phyloP scores from a whole-genome alignment of 2,113 vertebrate genomes.

The Spheniscus mendiculus region DNA sequence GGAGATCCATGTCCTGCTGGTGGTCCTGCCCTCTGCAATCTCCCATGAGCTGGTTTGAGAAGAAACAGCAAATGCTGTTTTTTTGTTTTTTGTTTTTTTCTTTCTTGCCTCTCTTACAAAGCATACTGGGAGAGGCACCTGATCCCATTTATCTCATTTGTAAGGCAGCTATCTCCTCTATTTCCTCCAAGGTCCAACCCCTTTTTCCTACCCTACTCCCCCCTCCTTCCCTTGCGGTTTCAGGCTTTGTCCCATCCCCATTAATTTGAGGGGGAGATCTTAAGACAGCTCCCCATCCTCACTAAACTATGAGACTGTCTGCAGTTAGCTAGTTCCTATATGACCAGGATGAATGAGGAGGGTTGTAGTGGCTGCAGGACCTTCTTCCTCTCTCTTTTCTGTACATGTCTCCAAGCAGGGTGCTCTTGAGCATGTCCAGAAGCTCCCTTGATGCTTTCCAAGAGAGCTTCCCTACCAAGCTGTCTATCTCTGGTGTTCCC shows the following conservation, averaged over 20 bases:
- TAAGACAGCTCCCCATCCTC: background rate
- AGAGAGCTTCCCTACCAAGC: background rate
- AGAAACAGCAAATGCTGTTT: fast-evolving
- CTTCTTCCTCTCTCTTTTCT: background rate
- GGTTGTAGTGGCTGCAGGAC: background rate
- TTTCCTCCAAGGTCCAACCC: background rate
- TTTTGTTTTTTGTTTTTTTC: fast-evolving
- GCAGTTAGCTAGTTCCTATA: background rate
- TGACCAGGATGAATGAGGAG: background rate
- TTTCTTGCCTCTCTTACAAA: background rate
- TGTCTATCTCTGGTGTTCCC: background rate
- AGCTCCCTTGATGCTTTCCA: background rate
- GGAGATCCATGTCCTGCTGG: background rate
- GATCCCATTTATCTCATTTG: background rate
- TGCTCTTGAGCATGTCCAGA: background rate
- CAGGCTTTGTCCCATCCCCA: background rate
- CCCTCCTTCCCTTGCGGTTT: background rate
- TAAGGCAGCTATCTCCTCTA: background rate
- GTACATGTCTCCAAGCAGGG: background rate
- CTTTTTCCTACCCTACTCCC: background rate
- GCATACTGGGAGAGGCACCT: background rate
- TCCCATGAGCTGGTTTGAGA: background rate
- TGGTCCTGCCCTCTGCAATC: background rate
- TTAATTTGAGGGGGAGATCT: background rate
- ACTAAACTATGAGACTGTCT: background rate